These are phyloP conservation scores for Antheraea assamensis DNA, from an alignment of 2,888 invertebrate species.

Conservation along the genomic window DNA sequence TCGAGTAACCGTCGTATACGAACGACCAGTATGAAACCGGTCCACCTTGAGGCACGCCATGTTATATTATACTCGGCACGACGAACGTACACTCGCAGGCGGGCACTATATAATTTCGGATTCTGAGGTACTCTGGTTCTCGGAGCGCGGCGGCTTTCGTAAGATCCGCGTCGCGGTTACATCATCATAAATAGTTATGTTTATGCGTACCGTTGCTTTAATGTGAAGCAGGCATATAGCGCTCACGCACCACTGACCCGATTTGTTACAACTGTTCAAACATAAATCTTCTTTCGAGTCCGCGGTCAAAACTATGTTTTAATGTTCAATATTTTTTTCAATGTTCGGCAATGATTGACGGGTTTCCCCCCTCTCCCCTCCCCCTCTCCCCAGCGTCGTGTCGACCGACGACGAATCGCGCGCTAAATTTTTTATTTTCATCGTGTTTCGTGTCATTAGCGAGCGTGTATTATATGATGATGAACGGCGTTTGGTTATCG, in stretches of 20 bases:
- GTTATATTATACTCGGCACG: conserved; percentile 51
- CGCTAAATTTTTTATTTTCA: conserved; percentile 31
- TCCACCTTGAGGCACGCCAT: conserved; percentile 67
- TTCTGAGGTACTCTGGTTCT: conserved; percentile 51
- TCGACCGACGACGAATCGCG: conserved; percentile 19
- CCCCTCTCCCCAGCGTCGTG: conserved; percentile 24
- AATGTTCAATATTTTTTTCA: conserved; percentile 37
- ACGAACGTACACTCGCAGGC: conserved; percentile 52
- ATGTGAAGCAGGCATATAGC: conserved; percentile 64
- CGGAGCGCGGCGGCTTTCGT: conserved; percentile 53
- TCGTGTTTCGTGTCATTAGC: conserved; percentile 42
- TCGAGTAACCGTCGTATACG: conserved; percentile 51
- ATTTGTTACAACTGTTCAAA: conserved; percentile 68
- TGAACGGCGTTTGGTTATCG: conserved; percentile 35
- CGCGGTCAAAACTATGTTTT: conserved; percentile 36
- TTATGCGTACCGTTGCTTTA: conserved; percentile 62
- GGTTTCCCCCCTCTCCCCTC: conserved; percentile 23
- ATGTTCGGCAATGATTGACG: conserved; percentile 36
- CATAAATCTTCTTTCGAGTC: conserved; percentile 55
- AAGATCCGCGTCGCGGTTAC: conserved; percentile 64
- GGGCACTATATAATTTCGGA: conserved; percentile 51
- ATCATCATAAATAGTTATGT: conserved; percentile 63
- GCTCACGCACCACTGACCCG: conserved; percentile 72
- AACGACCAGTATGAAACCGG: conserved; percentile 58
- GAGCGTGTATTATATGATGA: conserved; percentile 34